Percentiles rank a stretch among this genome's conserved stretches.
Evolutionary conservation across 2,888 invertebrate species (phyloP).

Genomic region (Amphipyra berbera): DNA sequence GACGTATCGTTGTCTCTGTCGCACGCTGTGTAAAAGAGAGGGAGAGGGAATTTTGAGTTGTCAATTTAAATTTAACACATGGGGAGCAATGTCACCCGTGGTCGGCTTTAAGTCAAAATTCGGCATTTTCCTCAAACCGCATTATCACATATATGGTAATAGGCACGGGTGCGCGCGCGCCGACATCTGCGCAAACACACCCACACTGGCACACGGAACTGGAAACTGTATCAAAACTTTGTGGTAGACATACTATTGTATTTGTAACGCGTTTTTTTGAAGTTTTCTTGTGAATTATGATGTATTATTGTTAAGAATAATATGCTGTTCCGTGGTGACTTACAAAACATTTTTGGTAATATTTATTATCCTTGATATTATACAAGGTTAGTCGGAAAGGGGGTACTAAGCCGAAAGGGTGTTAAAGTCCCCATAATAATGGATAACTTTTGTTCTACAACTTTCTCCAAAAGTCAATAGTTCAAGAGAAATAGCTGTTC

Average conservation of each 20-base stretch:
- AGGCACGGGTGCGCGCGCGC: conserved; percentile 75
- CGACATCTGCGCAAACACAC: conserved; percentile 76
- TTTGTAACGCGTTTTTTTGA: conserved; percentile 19
- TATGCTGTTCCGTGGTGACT: too few species aligned
- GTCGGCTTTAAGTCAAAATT: conserved; percentile 74
- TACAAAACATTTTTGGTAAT: too few species aligned
- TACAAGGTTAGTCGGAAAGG: too few species aligned
- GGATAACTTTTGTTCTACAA: too few species aligned
- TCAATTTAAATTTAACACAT: conserved; percentile 61
- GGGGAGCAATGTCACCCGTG: conserved; percentile 75
- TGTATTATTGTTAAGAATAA: neutral
- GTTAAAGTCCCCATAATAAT: too few species aligned
- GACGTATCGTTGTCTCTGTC: conserved; percentile 36
- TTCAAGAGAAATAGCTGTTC: too few species aligned
- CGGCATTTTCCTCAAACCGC: conserved; percentile 77
- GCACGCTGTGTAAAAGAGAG: conserved; percentile 27
- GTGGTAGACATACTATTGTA: conserved; percentile 21
- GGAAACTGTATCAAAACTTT: conserved; percentile 72
- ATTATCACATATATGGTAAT: conserved; percentile 85
- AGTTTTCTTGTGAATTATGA: neutral
- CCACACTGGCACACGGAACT: conserved; percentile 55
- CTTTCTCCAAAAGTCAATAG: too few species aligned
- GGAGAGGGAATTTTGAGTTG: conserved; percentile 22
- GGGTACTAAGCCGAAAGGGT: too few species aligned
- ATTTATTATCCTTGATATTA: too few species aligned